Evolutionary conservation across 2,888 invertebrate species (phyloP), one percentile per base, ranked within the genome.

Genomic region (Xanthia togata): DNA sequence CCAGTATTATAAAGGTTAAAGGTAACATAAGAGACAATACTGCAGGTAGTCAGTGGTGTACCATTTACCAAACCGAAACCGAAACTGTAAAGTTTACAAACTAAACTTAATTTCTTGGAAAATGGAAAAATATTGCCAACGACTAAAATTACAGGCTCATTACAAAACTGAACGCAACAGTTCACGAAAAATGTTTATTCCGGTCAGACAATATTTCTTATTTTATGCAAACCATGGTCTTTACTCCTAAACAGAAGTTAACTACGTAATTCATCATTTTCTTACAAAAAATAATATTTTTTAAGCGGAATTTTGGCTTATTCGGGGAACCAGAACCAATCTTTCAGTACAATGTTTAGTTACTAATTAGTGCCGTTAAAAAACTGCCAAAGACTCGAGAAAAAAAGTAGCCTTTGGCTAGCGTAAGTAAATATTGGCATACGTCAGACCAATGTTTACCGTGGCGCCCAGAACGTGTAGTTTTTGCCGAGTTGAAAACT

Each of bases 341-440:
- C 90, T 89, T 87, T 92, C 90, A 88, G 79, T 89, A 86, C 81
- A 83, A 68, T 88, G 84, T 88, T 92, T 90, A 92, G 88, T 79
- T 76, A 86, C 78, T 93, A 93, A 93, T 93, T 92, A 93, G 88
- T 85, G 80, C 81, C 57, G 84, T 85, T 55, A 57, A 82, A 79
- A 85, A 84, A 73, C 79, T 91, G 92, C 91, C 92, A 92, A 89
- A 87, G 78, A 74, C 75, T 83, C 81, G 81, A n/a, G n/a, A 85
- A 68, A 90, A 89, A 87, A 88, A 80, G 74, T 84, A 81, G 82
- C 78, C 82, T 88, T 88, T 89, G 87, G 87, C 88, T 47, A 17
- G 80, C 71, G 68, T 70, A 60, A 73, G 88, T 90, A 87, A 90
- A 90, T 88, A 90, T 91, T 91, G 82, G 78, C 78, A 60, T 83